These are phyloP conservation scores for Elaphurus davidianus DNA, from an alignment of 2,113 vertebrate species.

Conservation along the genomic window DNA sequence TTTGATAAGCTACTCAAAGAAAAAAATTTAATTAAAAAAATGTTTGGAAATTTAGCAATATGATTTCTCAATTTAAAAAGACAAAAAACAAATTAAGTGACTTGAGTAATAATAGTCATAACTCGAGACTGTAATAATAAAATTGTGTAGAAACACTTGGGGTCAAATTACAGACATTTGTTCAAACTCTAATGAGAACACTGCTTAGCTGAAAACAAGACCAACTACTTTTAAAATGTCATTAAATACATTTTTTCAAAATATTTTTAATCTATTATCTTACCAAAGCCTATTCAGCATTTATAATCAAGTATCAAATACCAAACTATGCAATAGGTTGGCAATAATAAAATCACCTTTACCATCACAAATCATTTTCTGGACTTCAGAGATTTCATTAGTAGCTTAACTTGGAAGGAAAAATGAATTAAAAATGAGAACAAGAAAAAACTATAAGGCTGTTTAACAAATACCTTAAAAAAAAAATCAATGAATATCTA, in stretches of 20 bases:
- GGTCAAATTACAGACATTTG: neutral
- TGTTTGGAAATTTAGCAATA: slow-evolving; percentile 2
- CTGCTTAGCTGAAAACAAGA: neutral
- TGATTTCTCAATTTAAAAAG: neutral
- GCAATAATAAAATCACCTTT: neutral
- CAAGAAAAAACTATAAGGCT: neutral
- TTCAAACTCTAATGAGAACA: slow-evolving; percentile 21
- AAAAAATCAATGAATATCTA: neutral
- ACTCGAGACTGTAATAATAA: neutral
- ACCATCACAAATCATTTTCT: neutral
- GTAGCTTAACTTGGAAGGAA: slow-evolving; percentile 9
- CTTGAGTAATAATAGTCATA: neutral
- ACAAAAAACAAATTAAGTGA: neutral
- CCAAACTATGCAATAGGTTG: neutral
- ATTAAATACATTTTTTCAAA: slow-evolving; percentile 21
- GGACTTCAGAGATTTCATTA: neutral
- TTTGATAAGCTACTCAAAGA: slow-evolving; percentile 4
- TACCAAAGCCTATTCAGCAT: neutral
- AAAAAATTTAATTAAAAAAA: neutral
- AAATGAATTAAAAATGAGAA: slow-evolving; percentile 36
- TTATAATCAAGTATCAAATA: neutral
- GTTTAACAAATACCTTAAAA: neutral
- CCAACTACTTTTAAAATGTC: neutral
- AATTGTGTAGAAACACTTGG: neutral
- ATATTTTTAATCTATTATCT: slow-evolving; percentile 14